Evolutionary conservation across 2,888 invertebrate species (phyloP), one percentile per base, ranked within the genome.

Genomic region (Ceratothoa steindachneri): DNA sequence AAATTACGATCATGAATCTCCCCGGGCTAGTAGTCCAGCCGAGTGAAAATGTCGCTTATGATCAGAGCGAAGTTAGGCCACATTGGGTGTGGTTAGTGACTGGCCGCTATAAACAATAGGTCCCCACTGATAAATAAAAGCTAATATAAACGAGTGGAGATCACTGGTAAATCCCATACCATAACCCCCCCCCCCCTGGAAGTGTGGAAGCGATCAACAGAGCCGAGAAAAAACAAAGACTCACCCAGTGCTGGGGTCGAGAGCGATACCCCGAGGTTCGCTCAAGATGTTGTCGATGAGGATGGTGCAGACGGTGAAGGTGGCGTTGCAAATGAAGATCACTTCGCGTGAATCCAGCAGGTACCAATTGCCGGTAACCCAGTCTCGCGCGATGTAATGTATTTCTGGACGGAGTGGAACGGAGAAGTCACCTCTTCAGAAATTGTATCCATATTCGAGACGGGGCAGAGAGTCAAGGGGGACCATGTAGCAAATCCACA

Each of bases 321-420:
- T 83, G 69, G 85, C 85, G 77, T 87, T 87, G 85, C 93, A 93
- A 81, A 90, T 86, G 85, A 90, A 90, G 81, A 93, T 88, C 84
- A 89, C 87, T 83, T 89, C 89, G 80, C 89, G 87, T 71, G 86
- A 86, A 85, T 91, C 92, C 81, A 90, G 86, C 83, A 93, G 88
- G 86, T 93, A 95, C 93, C 93, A 93, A 86, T 93, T 93, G 81
- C 89, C 89, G 19, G 91, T 89, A 73, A 93, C 86, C 95, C 95
- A 95, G 85, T 95, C 95, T 80, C 90, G 84, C 4, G 90, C 89
- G 82, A 94, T 87, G 83, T 91, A 90, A 80, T 89, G 89, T 80
- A 93, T 90, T 80, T 89, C 91, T 90, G 84, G 24, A 77, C 83
- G 81, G 73, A 77, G 74, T n/a, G n/a, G n/a, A n/a, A n/a, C n/a